Base-by-base conservation (phyloP, 2,113 vertebrate genomes). In the Helogale parvula region DNA sequence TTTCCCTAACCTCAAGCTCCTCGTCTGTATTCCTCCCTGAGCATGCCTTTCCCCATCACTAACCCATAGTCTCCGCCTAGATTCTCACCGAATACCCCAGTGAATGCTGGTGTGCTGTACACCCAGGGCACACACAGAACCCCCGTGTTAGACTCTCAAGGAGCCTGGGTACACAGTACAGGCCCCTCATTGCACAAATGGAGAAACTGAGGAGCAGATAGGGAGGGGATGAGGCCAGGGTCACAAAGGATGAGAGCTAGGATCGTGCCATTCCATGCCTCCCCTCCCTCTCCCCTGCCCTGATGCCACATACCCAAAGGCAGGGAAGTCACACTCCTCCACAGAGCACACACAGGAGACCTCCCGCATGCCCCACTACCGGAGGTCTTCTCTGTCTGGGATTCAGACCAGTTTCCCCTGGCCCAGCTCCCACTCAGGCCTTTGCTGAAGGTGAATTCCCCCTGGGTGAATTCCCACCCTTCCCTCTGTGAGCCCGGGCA, bases 401-500 rank as follows among this genome's bases (percentile, higher is more conserved):
- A 17, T 9, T 45, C 41, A 72, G 50, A 80, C 79, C 14, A 33
- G 8, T 52, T 9, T 29, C 35, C 83, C 23, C 45, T 47, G 7
- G 60, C 23, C 31, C n/a, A 13, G n/a, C 29, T 77, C 52, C 88
- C n/a, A 31, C 47, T 38, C 57, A 52, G 87, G 33, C 54, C 41
- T 95, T 57, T 77, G 16, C 27, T 74, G n/a, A n/a, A n/a, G n/a
- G n/a, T n/a, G n/a, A n/a, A n/a, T 29, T 63, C 21, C 21, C 60
- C 52, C 29, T 5, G 16, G 77, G 63, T 91, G 33, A 89, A 95
- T 96, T 92, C 63, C 83, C 31, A 52, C 63, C 95, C 96, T 98
- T 98, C 94, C 84, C 98, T 98, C 93, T 90, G 95, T 1, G 27
- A 98, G 96, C 69, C 81, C 15, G 69, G 97, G 86, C 98, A 98